Evolutionary conservation across 2,113 vertebrate genomes (phyloP).

Genomic region (Scolopax mira): DNA sequence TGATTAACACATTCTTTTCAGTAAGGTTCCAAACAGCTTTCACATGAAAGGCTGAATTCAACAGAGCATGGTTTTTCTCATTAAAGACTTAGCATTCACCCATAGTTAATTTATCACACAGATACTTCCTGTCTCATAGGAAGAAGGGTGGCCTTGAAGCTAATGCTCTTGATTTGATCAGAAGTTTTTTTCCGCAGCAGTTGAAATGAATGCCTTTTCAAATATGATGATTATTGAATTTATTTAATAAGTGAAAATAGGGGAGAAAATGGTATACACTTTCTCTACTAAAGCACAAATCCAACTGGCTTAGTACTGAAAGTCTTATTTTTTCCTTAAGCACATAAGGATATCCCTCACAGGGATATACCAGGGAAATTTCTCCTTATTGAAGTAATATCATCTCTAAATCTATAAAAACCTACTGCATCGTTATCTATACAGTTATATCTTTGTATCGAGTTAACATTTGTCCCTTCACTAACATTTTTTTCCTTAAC

Average conservation of each 20-base stretch:
- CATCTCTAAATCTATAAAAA: neutral
- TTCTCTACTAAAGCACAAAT: neutral
- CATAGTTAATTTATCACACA: constrained; percentile 21
- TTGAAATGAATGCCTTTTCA: neutral
- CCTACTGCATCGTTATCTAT: neutral
- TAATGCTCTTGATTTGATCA: neutral
- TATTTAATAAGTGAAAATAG: neutral
- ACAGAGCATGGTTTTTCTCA: constrained; percentile 33
- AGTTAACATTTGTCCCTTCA: neutral
- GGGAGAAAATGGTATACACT: rapidly evolving
- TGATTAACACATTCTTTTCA: constrained; percentile 57
- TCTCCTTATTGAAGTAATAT: neutral
- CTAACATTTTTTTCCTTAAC: neutral
- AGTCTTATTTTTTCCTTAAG: neutral
- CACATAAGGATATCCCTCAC: neutral
- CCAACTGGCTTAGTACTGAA: neutral
- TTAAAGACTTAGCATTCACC: constrained; percentile 24
- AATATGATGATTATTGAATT: neutral
- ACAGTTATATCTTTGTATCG: neutral
- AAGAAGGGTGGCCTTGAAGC: constrained; percentile 2
- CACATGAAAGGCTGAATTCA: constrained; percentile 39
- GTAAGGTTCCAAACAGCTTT: constrained; percentile 13
- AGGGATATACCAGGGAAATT: neutral
- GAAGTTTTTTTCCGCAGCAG: neutral
- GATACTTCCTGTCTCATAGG: constrained; percentile 24